Conservation (phyloP, 2,888 invertebrate genomes). For the Sceliomorpha sp. region DNA sequence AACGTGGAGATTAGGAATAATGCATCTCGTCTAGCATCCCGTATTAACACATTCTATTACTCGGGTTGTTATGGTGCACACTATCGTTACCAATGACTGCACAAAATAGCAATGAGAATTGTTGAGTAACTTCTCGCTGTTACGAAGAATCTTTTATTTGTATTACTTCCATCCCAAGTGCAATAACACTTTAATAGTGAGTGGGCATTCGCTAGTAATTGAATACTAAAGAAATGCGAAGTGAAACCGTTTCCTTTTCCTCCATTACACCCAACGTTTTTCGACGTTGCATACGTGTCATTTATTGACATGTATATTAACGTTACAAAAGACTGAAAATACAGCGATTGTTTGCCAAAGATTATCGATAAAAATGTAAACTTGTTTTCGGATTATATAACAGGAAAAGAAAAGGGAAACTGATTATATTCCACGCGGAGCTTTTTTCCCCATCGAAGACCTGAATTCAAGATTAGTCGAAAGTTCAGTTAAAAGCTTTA, state of each 20-base stretch:
- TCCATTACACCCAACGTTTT: not conserved
- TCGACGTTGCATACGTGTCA: not conserved
- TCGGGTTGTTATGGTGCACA: slow-evolving; percentile 63
- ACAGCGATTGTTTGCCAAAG: too few species aligned
- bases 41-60: slow-evolving; percentile 78
- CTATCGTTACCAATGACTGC: slow-evolving; percentile 71
- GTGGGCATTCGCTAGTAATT: slow-evolving; percentile 25
- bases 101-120: slow-evolving; percentile 62
- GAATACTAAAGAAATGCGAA: slow-evolving; percentile 19
- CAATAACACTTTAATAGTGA: slow-evolving; percentile 26
- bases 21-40: slow-evolving; percentile 60
- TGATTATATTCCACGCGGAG: not conserved
- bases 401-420: not conserved
- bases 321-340: too few species aligned
- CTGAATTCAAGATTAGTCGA: not conserved
- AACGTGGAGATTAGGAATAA: slow-evolving; percentile 27
- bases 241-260: slow-evolving; percentile 4
- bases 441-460: too few species aligned
- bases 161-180: slow-evolving; percentile 29
- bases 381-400: slow-evolving; percentile 10
- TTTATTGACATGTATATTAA: not conserved
- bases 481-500: too few species aligned
- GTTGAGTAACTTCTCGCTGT: slow-evolving; percentile 47
- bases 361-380: too few species aligned
- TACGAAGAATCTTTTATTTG: slow-evolving; percentile 33